These are phyloP conservation scores for Drosophila guanche DNA, from an alignment of 1,140 invertebrate species.

Conservation along the genomic window DNA sequence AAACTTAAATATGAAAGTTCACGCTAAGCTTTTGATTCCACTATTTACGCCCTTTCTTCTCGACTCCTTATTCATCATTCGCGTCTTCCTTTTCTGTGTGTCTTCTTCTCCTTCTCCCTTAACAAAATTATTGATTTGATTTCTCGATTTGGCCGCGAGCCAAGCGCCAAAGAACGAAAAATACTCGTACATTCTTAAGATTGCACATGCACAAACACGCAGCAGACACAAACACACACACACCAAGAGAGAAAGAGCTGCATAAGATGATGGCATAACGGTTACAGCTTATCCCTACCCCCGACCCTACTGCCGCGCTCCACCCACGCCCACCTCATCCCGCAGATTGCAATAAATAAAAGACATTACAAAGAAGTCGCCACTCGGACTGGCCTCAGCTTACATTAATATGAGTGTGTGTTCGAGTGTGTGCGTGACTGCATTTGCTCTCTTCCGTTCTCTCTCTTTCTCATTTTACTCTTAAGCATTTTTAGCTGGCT, in stretches of 20 bases:
- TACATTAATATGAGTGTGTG: not conserved
- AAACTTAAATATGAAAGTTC: too few species aligned
- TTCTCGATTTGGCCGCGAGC: constrained; percentile 61
- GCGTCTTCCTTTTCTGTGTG: not conserved
- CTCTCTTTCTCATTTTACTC: constrained; percentile 42
- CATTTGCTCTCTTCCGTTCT: constrained; percentile 35
- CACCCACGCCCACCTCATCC: not conserved
- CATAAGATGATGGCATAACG: constrained; percentile 41
- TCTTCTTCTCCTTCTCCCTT: constrained; percentile 20
- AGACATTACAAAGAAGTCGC: constrained; percentile 41
- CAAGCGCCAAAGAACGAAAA: constrained; percentile 58
- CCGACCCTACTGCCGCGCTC: not conserved
- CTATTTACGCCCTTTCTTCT: too few species aligned
- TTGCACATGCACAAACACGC: constrained; percentile 24
- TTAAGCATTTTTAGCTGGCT: constrained; percentile 47
- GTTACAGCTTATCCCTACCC: too few species aligned
- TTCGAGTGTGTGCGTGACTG: constrained; percentile 62
- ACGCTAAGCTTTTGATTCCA: too few species aligned
- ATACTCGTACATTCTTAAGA: constrained; percentile 56
- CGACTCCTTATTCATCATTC: too few species aligned
- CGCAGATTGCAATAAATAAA: constrained; percentile 43
- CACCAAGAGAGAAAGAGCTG: constrained; percentile 4
- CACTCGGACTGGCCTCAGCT: constrained; percentile 30
- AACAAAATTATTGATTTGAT: constrained; percentile 71
- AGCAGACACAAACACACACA: constrained; percentile 12